Evolutionary conservation across 1,140 invertebrate species (phyloP).

Genomic region (Rhizoglyphus robini): DNA sequence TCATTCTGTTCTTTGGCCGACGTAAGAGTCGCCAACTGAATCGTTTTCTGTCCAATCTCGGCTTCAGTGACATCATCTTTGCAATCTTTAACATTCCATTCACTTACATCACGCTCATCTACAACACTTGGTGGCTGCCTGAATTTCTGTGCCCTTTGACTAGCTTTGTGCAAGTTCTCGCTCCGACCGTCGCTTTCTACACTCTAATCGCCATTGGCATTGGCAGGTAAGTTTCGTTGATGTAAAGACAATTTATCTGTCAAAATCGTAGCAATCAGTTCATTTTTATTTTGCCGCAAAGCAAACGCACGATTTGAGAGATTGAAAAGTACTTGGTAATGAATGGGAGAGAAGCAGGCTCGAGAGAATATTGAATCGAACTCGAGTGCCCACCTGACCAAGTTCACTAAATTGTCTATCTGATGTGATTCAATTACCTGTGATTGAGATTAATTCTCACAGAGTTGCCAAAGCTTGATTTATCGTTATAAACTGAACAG

Average conservation of each 20-base stretch:
- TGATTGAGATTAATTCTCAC: too few species aligned
- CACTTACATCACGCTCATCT: conserved; percentile 36
- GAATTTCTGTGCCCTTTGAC: conserved; percentile 35
- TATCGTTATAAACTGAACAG: too few species aligned
- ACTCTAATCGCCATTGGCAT: conserved; percentile 36
- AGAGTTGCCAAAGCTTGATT: too few species aligned
- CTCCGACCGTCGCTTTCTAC: conserved; percentile 36
- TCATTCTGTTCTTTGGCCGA: conserved; percentile 32
- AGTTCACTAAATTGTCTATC: too few species aligned
- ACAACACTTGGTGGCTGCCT: conserved; percentile 35
- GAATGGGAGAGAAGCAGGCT: too few species aligned
- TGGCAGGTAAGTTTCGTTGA: conserved; percentile 32
- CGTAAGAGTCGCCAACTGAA: conserved; percentile 32
- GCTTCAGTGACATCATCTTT: conserved; percentile 36
- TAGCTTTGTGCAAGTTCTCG: conserved; percentile 34
- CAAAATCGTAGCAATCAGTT: not conserved
- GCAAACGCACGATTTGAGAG: not conserved
- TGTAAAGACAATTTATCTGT: not conserved
- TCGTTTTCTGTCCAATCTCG: conserved; percentile 36
- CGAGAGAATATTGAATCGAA: too few species aligned
- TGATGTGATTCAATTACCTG: too few species aligned
- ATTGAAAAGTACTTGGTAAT: too few species aligned
- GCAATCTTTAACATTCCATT: conserved; percentile 38
- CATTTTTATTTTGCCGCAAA: not conserved
- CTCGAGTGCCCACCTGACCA: too few species aligned